These are phyloP conservation scores for Antedon bifida DNA, from an alignment of 35 echinoderm and acorn worm genomes.

Conservation along the genomic window DNA sequence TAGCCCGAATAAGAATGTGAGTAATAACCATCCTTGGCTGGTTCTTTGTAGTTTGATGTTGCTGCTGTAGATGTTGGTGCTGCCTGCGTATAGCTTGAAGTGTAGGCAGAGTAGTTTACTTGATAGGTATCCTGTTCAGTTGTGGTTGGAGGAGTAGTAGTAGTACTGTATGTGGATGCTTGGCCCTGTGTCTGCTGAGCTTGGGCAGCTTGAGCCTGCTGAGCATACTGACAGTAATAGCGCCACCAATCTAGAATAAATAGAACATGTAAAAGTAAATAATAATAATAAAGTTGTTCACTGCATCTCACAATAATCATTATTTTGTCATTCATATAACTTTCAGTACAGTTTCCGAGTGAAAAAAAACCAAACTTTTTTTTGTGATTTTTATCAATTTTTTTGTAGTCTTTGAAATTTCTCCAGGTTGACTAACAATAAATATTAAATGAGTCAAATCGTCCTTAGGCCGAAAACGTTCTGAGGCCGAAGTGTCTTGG, in stretches of 20 bases:
- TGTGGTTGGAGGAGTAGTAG: not conserved
- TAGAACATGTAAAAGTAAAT: not conserved
- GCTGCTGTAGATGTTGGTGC: not conserved
- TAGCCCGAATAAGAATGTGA: not conserved
- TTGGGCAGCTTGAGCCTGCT: not conserved
- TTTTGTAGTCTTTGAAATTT: no score
- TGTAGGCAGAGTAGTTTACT: not conserved
- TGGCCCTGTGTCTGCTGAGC: not conserved
- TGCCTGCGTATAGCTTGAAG: not conserved
- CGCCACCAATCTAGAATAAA: not conserved
- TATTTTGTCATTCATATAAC: no score
- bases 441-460: no score
- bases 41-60: not conserved
- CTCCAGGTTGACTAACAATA: no score
- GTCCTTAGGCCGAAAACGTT: no score
- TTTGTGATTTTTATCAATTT: no score
- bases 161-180: not conserved
- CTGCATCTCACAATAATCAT: no score
- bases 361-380: no score
- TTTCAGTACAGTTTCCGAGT: no score
- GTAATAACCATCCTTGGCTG: not conserved
- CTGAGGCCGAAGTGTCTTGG: no score
- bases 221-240: not conserved
- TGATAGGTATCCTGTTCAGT: not conserved
- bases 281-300: no score